Base-by-base conservation (phyloP, 2,797 vertebrate species). In the Apodemus agrarius region DNA sequence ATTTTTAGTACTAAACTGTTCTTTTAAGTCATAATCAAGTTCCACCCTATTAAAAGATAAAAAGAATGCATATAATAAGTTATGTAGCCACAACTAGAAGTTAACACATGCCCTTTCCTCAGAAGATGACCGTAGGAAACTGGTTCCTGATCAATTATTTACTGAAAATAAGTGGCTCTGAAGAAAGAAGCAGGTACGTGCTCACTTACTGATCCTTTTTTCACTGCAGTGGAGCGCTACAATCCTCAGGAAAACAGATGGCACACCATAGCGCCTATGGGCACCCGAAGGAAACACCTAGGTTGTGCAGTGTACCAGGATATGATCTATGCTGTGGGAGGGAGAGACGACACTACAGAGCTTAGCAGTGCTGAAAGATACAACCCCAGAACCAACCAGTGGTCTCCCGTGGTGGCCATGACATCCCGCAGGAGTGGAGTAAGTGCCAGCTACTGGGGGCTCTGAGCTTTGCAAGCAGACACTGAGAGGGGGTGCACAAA, bases 391-490 rank as follows among this genome's bases (percentile, higher is more conserved):
- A 99, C 99, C 67, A 99, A 99, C 98, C 99, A 99, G 98, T 99
- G 99, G 99, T 99, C 99, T 83, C 99, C 99, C 0, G 99, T 99
- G 3, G 99, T 99, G 52, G 99, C 99, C 81, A 99, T 99, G 99
- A 99, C 99, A 0, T 99, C 99, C 61, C 99, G 99, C 75, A 99
- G 99, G 22, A 99, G 99, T 0, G 99, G 99, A 97, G 99, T 99
- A 98, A 98, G 99, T 98, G 59, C 0, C 63, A 19, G 34, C 54
- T 94, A 37, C 84, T 37, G 29, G 43, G 57, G 69, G 40, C 80
- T 82, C 22, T 63, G 69, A 43, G 12, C 49, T 6, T 79, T 75
- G 13, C 29, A 57, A 79, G 3, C 74, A 81, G 54, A 34, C 43
- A 11, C 29, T 14, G 17, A 16, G 89, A 54, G 9, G 34, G 26